A percentile compares a stretch with the other conserved stretches of the same genome.
These are phyloP conservation scores for Nannoperca obscura DNA, from an alignment of 2,797 vertebrate genomes.

Conservation along the genomic window DNA sequence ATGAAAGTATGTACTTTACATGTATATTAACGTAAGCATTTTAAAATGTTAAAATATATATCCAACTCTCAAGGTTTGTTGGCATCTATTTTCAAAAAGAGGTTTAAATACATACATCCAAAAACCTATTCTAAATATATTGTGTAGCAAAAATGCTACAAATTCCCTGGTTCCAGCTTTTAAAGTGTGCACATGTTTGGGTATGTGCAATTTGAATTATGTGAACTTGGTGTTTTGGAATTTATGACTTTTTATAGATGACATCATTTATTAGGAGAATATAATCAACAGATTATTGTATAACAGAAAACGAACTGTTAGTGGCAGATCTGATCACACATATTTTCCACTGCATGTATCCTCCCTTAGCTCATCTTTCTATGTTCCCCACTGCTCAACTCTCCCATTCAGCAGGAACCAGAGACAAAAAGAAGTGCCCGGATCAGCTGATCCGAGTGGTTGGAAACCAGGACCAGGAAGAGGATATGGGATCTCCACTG, in stretches of 20 bases:
- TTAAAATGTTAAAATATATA: background rate
- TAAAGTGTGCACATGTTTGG: too few species aligned
- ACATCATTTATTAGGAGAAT: background rate
- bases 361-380: background rate
- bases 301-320: background rate
- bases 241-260: background rate
- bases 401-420: conserved; percentile 42
- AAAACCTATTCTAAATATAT: background rate
- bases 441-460: conserved; percentile 75
- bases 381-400: background rate
- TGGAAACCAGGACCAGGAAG: conserved; percentile 69
- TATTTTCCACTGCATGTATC: background rate
- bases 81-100: background rate
- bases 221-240: background rate
- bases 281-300: background rate
- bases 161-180: background rate
- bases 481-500: conserved; percentile 70
- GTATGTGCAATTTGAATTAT: background rate
- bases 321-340: background rate
- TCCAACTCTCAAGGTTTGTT: background rate
- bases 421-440: conserved; percentile 22
- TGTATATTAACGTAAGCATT: background rate
- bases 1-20: conserved; percentile 7
- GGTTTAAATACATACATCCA: background rate
- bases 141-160: background rate